Conservation (phyloP, 2,797 vertebrate species). For the Oceanodroma leucorhoa region DNA sequence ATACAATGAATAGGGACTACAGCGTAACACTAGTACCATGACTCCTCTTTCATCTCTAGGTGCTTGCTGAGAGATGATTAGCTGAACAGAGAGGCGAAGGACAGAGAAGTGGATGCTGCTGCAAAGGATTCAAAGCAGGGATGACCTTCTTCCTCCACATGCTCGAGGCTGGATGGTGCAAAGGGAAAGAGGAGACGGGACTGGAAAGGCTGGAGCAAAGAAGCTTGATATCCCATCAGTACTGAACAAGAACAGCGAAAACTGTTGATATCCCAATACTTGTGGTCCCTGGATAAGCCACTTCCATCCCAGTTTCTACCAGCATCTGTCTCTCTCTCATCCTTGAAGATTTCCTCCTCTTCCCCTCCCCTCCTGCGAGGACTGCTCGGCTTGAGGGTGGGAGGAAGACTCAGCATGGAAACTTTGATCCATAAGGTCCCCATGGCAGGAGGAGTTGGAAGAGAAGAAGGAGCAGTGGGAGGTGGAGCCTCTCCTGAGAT, state of each 20-base stretch:
- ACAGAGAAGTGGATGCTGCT: neutral
- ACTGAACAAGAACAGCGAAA: neutral
- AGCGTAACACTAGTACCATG: neutral
- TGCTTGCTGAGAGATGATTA: neutral
- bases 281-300: neutral
- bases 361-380: neutral
- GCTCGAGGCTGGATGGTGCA: neutral
- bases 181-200: neutral
- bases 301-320: neutral
- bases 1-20: neutral
- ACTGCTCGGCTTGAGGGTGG: accelerated
- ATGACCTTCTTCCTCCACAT: neutral
- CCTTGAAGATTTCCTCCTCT: neutral
- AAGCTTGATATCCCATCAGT: neutral
- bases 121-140: neutral
- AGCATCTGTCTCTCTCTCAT: neutral
- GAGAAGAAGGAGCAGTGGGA: neutral
- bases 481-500: neutral
- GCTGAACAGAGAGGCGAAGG: neutral
- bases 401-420: neutral
- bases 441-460: neutral
- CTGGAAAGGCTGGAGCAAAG: neutral
- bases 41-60: neutral
- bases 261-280: neutral
- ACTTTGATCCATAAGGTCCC: neutral